Conservation (phyloP, 2,888 invertebrate species). For the Xanthorhoe spadicearia region DNA sequence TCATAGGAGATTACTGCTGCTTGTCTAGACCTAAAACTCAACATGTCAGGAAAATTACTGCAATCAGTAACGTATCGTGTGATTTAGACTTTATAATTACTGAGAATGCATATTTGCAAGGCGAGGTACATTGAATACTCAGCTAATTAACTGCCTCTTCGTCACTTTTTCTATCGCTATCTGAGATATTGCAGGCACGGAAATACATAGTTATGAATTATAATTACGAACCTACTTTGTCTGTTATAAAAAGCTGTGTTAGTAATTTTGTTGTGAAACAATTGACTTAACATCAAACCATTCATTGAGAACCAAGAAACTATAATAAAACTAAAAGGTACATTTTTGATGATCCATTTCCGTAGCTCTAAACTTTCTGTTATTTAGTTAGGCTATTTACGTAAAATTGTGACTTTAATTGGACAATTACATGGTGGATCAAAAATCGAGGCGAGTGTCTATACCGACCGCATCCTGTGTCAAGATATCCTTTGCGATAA, state of each 20-base stretch:
- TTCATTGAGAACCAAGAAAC: conserved; percentile 12
- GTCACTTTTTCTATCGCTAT: conserved; percentile 43
- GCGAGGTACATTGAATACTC: conserved; percentile 62
- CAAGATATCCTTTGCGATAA: conserved; percentile 73
- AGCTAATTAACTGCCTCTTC: conserved; percentile 58
- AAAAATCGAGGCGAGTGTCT: conserved; percentile 61
- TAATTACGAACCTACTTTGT: conserved; percentile 10
- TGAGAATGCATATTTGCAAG: conserved; percentile 56
- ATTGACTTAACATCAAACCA: conserved; percentile 1
- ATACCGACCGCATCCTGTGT: conserved; percentile 72
- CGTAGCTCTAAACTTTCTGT: conserved; percentile 39
- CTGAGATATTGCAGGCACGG: conserved; percentile 9
- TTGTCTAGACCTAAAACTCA: conserved; percentile 20
- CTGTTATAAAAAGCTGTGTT: conserved; percentile 1
- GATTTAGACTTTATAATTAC: conserved; percentile 63
- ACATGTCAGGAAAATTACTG: conserved; percentile 33
- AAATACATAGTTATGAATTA: conserved; percentile 20
- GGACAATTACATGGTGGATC: conserved; percentile 80
- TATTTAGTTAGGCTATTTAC: conserved; percentile 65
- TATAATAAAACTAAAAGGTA: conserved; percentile 35
- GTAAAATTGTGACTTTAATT: conserved; percentile 80
- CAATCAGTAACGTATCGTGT: conserved; percentile 60
- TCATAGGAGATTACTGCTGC: conserved; percentile 15
- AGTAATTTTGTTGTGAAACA: conserved; percentile 3
- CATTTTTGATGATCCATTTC: conserved; percentile 38